These are phyloP conservation scores for Meleagris gallopavo DNA, from an alignment of 2,113 vertebrate genomes.

Conservation along the genomic window DNA sequence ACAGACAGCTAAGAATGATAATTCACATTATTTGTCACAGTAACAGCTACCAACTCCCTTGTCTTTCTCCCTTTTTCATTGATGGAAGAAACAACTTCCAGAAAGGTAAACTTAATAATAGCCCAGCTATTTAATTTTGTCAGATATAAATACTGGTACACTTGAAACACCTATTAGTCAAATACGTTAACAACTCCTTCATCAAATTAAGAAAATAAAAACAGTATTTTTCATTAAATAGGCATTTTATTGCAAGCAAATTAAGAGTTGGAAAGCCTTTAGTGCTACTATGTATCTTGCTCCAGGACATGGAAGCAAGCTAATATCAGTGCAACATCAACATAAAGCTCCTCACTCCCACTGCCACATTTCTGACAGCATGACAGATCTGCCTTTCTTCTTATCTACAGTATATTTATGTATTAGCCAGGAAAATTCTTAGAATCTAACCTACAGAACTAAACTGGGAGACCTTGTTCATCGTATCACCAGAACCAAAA, in stretches of 20 bases:
- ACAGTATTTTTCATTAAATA: background rate
- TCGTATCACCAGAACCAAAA: background rate
- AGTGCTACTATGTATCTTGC: background rate
- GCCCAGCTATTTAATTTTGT: background rate
- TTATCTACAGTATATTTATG: background rate
- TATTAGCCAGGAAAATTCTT: background rate
- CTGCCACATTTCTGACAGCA: background rate
- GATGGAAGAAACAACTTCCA: background rate
- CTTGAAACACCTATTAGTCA: background rate
- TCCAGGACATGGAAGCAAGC: background rate
- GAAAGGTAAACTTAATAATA: background rate
- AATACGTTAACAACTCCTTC: background rate
- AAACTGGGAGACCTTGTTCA: background rate
- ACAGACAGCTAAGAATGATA: constrained; percentile 77
- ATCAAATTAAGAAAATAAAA: background rate
- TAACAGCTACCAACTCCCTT: constrained; percentile 1
- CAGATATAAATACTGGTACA: background rate
- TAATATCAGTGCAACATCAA: background rate
- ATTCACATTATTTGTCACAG: constrained; percentile 71
- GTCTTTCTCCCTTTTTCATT: background rate
- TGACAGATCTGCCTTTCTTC: background rate
- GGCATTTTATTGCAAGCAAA: background rate
- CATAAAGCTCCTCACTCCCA: background rate
- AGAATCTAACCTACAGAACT: background rate
- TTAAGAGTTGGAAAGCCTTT: background rate